These are phyloP conservation scores for Antheraea yamamai DNA, from an alignment of 2,888 invertebrate species.

Conservation along the genomic window DNA sequence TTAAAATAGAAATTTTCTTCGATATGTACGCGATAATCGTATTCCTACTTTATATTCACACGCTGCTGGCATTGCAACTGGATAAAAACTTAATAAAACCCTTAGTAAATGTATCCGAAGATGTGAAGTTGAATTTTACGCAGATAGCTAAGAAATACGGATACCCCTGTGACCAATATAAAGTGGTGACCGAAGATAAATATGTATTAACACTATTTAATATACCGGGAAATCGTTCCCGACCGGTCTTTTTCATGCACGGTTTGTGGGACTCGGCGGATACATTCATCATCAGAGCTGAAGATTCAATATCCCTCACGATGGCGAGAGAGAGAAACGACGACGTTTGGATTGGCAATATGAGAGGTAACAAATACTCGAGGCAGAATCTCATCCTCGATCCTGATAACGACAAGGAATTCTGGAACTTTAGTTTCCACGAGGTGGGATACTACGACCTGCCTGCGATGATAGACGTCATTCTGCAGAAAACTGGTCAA, in stretches of 20 bases:
- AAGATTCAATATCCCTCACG: constrained; percentile 33
- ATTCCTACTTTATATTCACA: not conserved
- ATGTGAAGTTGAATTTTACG: constrained; percentile 28
- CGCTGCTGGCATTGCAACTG: not conserved
- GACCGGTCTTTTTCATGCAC: constrained; percentile 39
- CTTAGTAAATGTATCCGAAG: constrained; percentile 5
- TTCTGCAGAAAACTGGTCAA: constrained; percentile 62
- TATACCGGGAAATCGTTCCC: constrained; percentile 32
- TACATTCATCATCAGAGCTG: constrained; percentile 39
- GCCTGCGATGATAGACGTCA: constrained; percentile 77
- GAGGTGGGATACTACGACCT: constrained; percentile 86
- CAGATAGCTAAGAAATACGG: constrained; percentile 34
- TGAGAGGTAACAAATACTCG: constrained; percentile 82
- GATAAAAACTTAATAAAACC: not conserved
- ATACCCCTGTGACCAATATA: constrained; percentile 27
- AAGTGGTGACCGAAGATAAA: constrained; percentile 40
- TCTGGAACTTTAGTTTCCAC: constrained; percentile 82
- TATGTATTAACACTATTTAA: constrained; percentile 39
- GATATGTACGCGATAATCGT: not conserved
- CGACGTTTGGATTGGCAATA: constrained; percentile 56
- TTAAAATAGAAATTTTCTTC: constrained; percentile 4
- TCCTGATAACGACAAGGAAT: constrained; percentile 48
- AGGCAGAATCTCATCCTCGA: constrained; percentile 65
- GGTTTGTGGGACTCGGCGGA: constrained; percentile 37
- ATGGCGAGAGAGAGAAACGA: constrained; percentile 68